Percentiles rank a stretch among this genome's conserved stretches.
Conservation (phyloP, 2,113 vertebrate genomes). For the Poeciliopsis retropinna region DNA sequence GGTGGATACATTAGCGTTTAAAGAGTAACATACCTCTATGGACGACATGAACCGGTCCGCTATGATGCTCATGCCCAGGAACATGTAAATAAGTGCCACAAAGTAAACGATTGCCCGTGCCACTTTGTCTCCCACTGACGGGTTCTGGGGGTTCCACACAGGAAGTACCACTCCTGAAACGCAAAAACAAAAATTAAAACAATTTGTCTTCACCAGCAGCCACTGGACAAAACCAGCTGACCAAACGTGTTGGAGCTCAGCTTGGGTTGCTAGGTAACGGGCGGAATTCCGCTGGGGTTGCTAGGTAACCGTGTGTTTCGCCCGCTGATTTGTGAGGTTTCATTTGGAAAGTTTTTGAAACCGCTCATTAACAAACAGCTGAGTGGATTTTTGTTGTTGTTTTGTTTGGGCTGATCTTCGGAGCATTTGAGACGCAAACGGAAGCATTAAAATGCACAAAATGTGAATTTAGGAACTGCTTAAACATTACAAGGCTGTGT, state of each 20-base stretch:
- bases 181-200: not conserved
- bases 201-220: not conserved
- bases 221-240: too few relatives aligned
- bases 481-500: not conserved
- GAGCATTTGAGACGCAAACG: not conserved
- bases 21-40: slow-evolving; percentile 70
- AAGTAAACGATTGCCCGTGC: slow-evolving; percentile 87
- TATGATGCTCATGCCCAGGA: slow-evolving; percentile 87
- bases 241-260: too few relatives aligned
- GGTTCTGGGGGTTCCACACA: slow-evolving; percentile 85
- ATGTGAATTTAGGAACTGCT: not conserved
- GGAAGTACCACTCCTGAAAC: slow-evolving; percentile 81
- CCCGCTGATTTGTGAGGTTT: too few relatives aligned
- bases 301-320: too few relatives aligned
- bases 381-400: too few relatives aligned
- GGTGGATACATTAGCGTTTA: not conserved
- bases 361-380: too few relatives aligned
- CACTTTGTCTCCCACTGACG: slow-evolving; percentile 85
- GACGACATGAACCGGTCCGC: slow-evolving; percentile 88
- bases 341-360: too few relatives aligned
- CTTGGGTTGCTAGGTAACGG: too few relatives aligned
- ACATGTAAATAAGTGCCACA: slow-evolving; percentile 86
- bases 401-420: too few relatives aligned
- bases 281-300: too few relatives aligned
- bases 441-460: too few relatives aligned